Conservation (phyloP, 2,888 invertebrate genomes). For the Dasypolia templi region DNA sequence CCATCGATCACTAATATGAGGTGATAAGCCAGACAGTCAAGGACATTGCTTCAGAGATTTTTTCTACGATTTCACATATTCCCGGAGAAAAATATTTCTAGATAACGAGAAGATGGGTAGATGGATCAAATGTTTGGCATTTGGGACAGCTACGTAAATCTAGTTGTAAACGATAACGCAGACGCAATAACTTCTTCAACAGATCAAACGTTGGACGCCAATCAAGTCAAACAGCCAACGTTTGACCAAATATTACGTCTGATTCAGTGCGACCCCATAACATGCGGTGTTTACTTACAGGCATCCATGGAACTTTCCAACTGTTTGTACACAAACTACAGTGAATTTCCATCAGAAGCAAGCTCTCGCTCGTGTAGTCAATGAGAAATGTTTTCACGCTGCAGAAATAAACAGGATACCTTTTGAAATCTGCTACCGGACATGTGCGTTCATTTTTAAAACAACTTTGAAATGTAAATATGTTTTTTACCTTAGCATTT, state of each 20-base stretch:
- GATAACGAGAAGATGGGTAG: background rate
- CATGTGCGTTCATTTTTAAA: conserved; percentile 4
- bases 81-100: background rate
- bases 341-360: conserved; percentile 39
- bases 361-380: conserved; percentile 23
- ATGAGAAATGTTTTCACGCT: conserved; percentile 46
- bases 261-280: conserved; percentile 31
- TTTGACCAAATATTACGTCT: conserved; percentile 41
- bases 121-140: conserved; percentile 7
- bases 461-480: background rate
- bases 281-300: conserved; percentile 29
- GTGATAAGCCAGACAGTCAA: conserved; percentile 29
- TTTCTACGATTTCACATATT: background rate
- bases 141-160: conserved; percentile 9
- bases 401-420: conserved; percentile 37
- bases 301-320: conserved; percentile 56
- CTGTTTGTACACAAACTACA: conserved; percentile 41
- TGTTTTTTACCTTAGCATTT: background rate
- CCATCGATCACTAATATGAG: conserved; percentile 37
- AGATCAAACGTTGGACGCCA: conserved; percentile 30
- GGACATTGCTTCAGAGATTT: conserved; percentile 17
- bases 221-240: conserved; percentile 17
- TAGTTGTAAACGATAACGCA: conserved; percentile 42
- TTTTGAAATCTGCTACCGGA: conserved; percentile 25
- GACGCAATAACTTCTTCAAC: conserved; percentile 28